Evolutionary conservation across 1,140 invertebrate species (phyloP).

Genomic region (Patella vulgata): DNA sequence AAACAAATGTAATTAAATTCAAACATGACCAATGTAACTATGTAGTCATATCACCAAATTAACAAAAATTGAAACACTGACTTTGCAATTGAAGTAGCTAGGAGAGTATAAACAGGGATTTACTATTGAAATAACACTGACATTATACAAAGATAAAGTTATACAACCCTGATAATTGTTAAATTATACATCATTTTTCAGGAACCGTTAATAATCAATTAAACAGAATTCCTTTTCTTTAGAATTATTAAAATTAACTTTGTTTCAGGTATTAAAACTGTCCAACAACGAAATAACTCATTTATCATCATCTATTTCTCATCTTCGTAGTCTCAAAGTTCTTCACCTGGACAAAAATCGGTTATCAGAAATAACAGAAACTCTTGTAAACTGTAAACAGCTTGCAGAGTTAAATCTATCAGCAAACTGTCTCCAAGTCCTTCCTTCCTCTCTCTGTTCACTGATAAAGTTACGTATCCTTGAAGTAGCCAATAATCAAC

Average conservation of each 20-base stretch:
- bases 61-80: no score
- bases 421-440: slow-evolving; percentile 47
- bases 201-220: no score
- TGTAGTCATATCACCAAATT: no score
- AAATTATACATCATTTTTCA: no score
- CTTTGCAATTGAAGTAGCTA: no score
- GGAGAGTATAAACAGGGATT: no score
- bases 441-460: slow-evolving; percentile 46
- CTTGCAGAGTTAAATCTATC: slow-evolving; percentile 52
- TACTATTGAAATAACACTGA: no score
- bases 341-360: slow-evolving; percentile 52
- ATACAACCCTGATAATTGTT: no score
- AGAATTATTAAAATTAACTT: slow-evolving; percentile 29
- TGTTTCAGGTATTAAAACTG: slow-evolving; percentile 53
- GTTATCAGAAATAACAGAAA: slow-evolving; percentile 51
- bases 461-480: slow-evolving; percentile 47
- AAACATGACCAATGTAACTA: no score
- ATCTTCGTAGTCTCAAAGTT: slow-evolving; percentile 45
- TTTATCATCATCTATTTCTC: slow-evolving; percentile 47
- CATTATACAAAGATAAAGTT: no score
- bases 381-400: slow-evolving; percentile 54
- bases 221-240: no score
- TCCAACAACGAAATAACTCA: slow-evolving; percentile 51
- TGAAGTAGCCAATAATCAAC: slow-evolving; percentile 52
- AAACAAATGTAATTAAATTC: no score